These are phyloP conservation scores for Conus canariensis DNA, from an alignment of 2,888 invertebrate species.

Conservation along the genomic window DNA sequence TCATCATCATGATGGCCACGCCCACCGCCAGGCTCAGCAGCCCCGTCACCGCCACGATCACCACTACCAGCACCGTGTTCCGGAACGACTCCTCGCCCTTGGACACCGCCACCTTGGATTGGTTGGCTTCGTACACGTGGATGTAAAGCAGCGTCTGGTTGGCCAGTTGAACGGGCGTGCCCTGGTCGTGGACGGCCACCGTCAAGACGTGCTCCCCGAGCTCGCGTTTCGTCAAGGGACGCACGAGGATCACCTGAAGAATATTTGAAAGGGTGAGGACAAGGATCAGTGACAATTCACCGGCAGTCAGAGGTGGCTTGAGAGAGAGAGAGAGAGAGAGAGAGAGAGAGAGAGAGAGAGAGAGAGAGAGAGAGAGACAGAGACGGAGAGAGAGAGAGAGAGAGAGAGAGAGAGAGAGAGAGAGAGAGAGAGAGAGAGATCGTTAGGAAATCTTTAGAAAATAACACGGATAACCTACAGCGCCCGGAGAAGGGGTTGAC, in stretches of 20 bases:
- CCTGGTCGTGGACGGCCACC: constrained; percentile 47
- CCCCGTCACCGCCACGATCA: constrained; percentile 58
- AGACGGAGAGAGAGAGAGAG: neutral
- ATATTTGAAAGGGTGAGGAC: too few species aligned
- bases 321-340: too few species aligned
- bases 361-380: neutral
- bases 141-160: constrained; percentile 51
- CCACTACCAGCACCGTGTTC: constrained; percentile 58
- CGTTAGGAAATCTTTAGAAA: neutral
- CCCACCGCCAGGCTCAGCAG: constrained; percentile 56
- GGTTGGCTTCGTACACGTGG: constrained; percentile 50
- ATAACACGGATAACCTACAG: too few species aligned
- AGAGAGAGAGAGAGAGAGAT: neutral
- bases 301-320: too few species aligned
- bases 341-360: too few species aligned
- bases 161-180: constrained; percentile 42
- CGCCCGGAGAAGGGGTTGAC: too few species aligned
- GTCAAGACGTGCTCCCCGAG: constrained; percentile 45
- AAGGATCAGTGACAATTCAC: too few species aligned
- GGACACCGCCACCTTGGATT: constrained; percentile 2
- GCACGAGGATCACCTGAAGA: constrained; percentile 41
- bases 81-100: constrained; percentile 39
- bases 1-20: constrained; percentile 56
- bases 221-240: constrained; percentile 40
- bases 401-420: constrained; percentile 11